Evolutionary conservation across 92 coral and sea anemone species (phyloP), one percentile per base, ranked within the genome.

Genomic region (Palythoa grandiflora): DNA sequence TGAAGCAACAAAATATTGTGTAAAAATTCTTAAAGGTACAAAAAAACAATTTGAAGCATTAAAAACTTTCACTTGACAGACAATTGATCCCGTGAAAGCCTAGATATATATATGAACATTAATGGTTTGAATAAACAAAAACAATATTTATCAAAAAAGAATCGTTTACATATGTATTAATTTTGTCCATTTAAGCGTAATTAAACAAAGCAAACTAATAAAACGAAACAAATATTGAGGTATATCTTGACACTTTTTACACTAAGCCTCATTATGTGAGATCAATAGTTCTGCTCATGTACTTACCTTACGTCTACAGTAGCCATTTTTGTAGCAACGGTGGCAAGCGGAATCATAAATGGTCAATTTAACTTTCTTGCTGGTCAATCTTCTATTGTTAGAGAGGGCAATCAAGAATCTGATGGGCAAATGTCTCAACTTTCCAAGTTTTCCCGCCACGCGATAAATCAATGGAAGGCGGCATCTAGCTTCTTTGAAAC

Each of bases 271-370:
- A 28, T 28, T 28, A 28, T 28, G 28, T 28, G 28, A 28, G 28
- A 28, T 28, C 28, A 28, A 17, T 13, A 2, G 15, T n/a, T n/a
- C 14, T 66, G 44, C 85, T 74, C 28, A 0, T 17, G 0, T n/a
- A 63, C 70, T 63, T 60, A 95, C 98, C 98, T 93, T 95, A n/a
- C 85, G 83, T 75, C 77, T 89, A 73, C 98, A 95, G 9, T 75
- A 60, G 38, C 98, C 98, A 78, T 89, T 92, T 20, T 94, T 28
- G 51, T 75, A 53, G 66, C 98, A 95, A 38, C 93, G 73, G 78
- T 89, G 93, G 47, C 98, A 95, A 8, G 94, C 96, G 7, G 98
- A 95, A 65, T 95, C 98, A 76, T 71, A 95, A 38, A 95, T 87
- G 3, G 93, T 89, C 60, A 95, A 85, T 51, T 74, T 95, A 35